Evolutionary conservation across 2,888 invertebrate genomes (phyloP), one percentile per base, ranked within the genome.

Genomic region (Apamea epomidion): DNA sequence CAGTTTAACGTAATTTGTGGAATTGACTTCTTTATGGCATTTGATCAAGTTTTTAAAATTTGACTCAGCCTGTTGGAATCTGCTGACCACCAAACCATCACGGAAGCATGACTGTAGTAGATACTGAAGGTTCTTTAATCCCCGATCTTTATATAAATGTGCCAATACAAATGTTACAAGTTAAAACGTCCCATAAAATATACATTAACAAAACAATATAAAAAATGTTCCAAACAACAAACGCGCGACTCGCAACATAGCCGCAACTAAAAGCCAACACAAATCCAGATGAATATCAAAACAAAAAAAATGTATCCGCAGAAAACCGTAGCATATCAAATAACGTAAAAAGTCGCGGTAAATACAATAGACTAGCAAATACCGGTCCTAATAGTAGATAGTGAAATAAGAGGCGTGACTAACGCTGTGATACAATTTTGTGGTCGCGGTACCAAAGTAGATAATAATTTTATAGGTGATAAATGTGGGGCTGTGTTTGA

Each of bases 381-480:
- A 78, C 73, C 73, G 45, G 79, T 77, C 74, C 45, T 45, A 45
- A 54, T n/a, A 64, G 65, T 76, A 82, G 79, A 91, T 93, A 94
- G 94, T 93, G 92, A 94, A 94, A 93, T 92, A 92, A 92, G 89
- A 92, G 87, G 91, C 91, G 91, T 95, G 95, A 95, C 95, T 95
- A 95, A 95, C 92, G 84, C 82, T 89, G 90, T 92, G 92, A 93
- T 92, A 88, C 93, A 94, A 93, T 94, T 92, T 93, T 94, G 95
- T 83, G 95, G 95, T 94, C 71, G 86, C 85, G 83, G 88, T 88
- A 74, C 83, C 81, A 87, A 78, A 85, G 80, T 69, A 83, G 69
- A 87, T 76, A 78, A 73, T 74, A 65, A 81, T 87, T 89, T 89
- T 90, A 87, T 88, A 81, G 89, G 81, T 84, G 78, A 83, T 88